Percentiles rank a stretch among this genome's conserved stretches.
phyloP scores from a whole-genome alignment of 2,888 invertebrate species.

The Ypsolopha sequella region DNA sequence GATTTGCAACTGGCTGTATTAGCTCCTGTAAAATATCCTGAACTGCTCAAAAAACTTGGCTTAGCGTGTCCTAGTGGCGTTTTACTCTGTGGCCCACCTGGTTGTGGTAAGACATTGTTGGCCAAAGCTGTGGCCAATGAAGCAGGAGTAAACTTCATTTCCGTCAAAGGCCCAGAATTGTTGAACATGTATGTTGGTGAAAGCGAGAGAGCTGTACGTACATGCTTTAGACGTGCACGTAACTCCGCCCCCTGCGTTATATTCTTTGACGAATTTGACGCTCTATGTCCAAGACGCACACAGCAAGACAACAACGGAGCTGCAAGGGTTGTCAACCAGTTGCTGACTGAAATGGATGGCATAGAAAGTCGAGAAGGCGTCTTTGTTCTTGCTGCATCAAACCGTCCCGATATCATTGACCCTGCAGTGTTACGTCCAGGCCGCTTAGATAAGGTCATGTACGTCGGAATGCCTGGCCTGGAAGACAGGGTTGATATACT shows the following conservation, averaged over 20 bases:
- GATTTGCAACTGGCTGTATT: conserved; percentile 92
- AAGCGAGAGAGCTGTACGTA: conserved; percentile 96
- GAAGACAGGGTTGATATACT: conserved; percentile 90
- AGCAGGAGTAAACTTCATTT: conserved; percentile 98
- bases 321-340: conserved; percentile 93
- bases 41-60: conserved; percentile 83
- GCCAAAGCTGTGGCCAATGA: conserved; percentile 99
- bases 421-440: conserved; percentile 92
- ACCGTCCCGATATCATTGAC: conserved; percentile 97
- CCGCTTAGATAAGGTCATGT: conserved; percentile 89
- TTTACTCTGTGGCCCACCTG: conserved; percentile 96
- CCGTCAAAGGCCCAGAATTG: conserved; percentile 98
- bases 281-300: conserved; percentile 91
- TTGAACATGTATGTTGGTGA: conserved; percentile 99
- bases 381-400: conserved; percentile 96
- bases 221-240: conserved; percentile 93
- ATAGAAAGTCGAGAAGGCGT: conserved; percentile 92
- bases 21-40: conserved; percentile 91
- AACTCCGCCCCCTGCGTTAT: conserved; percentile 98
- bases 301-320: conserved; percentile 79
- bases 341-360: conserved; percentile 99
- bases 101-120: conserved; percentile 94
- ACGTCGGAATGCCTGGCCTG: conserved; percentile 87
- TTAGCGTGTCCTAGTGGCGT: conserved; percentile 89
- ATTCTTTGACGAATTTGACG: conserved; percentile 98